A percentile compares a stretch with the other conserved stretches of the same genome.
Evolutionary conservation across 2,888 invertebrate genomes (phyloP).

Genomic region (Drosophila incognita): DNA sequence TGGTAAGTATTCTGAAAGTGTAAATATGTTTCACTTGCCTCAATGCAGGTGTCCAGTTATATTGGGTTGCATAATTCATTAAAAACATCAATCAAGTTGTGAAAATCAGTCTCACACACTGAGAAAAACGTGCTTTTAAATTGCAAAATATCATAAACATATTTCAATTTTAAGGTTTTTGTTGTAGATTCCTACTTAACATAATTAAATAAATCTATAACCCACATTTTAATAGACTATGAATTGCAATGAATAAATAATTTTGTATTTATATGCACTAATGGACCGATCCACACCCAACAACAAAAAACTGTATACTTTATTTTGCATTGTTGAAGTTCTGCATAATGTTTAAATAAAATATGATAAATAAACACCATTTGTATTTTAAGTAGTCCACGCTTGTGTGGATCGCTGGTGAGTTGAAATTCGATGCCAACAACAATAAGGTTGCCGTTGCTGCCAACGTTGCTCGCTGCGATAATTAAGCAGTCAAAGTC

Average conservation of each 20-base stretch:
- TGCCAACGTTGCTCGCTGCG: conserved; percentile 49
- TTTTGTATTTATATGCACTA: not conserved
- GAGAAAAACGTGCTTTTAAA: not conserved
- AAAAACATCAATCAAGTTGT: not conserved
- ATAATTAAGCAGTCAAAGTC: conserved; percentile 75
- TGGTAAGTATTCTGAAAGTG: not conserved
- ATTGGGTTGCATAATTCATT: not conserved
- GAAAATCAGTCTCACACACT: not conserved
- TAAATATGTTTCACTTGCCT: not conserved
- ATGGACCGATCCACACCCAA: not conserved
- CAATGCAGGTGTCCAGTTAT: not conserved
- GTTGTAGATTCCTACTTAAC: not conserved
- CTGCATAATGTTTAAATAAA: not conserved
- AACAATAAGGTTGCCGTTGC: conserved; percentile 3
- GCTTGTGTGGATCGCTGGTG: conserved; percentile 5
- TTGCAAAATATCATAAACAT: not conserved
- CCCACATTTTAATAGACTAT: not conserved
- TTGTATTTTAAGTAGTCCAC: not conserved
- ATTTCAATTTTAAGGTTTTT: not conserved
- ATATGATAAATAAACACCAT: conserved; percentile 19
- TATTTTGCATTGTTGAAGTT: not conserved
- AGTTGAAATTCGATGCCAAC: conserved; percentile 34
- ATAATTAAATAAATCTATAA: not conserved
- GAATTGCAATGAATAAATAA: not conserved
- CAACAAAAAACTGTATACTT: not conserved